Evolutionary conservation across 2,888 invertebrate species (phyloP), one percentile per base, ranked within the genome.

Genomic region (Xestia rhomboidea): DNA sequence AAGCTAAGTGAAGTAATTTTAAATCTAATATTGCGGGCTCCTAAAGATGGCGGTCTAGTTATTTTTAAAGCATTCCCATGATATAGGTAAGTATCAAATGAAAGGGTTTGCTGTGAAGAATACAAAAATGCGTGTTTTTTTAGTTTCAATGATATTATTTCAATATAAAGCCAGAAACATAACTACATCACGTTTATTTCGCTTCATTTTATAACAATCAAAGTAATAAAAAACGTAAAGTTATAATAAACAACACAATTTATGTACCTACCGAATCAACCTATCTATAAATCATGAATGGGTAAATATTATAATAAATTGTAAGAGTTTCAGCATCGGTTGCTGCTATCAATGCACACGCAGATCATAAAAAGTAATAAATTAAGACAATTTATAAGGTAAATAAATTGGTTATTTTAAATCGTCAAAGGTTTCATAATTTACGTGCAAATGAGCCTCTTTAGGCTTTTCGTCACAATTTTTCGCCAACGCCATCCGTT

Each of bases 401-500:
- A 18, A 73, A 27, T 30, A n/a, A 49, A 41, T 24, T 11, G 5
- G 18, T 27, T 79, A 84, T 49, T 62, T n/a, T 27, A 64, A 83
- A n/a, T 41, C 18, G 27, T 44, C 44, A 44, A 77, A 51, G 11
- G 34, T 79, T 21, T 68, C 46, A 60, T 54, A 30, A 38, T 77
- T 64, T n/a, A 18, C 27, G 18, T 68, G 49, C 27, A 78, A 15
- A 49, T 34, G 38, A 60, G 64, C 63, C 38, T 76, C 76, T 57
- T 70, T 71, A 62, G 69, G 76, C 30, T 30, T 73, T 77, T 87
- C 84, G 27, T 72, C 73, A 38, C 57, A 34, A 60, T 63, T 27
- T 57, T 57, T 95, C 83, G 95, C 95, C 46, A 95, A 95, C 73
- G 97, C 85, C 24, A 97, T 81, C 77, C 90, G 93, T 84, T 97